A percentile compares a stretch with the other conserved stretches of the same genome.
These are phyloP conservation scores for Thereuonema tuberculata DNA, from an alignment of 1,140 invertebrate genomes.

Conservation along the genomic window DNA sequence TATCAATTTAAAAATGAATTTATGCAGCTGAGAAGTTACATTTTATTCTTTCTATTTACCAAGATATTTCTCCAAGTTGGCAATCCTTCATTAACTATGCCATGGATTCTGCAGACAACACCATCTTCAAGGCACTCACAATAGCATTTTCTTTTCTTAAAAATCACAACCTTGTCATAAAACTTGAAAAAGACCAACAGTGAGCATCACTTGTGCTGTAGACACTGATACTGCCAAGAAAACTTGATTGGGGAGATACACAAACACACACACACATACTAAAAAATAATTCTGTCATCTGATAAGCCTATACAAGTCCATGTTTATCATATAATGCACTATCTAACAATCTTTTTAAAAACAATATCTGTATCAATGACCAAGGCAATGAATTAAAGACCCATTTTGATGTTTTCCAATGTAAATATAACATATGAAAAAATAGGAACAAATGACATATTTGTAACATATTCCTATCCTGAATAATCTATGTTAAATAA, in stretches of 20 bases:
- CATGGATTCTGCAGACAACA: too few species aligned
- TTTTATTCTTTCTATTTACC: too few species aligned
- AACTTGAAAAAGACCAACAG: too few species aligned
- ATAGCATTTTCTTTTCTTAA: too few species aligned
- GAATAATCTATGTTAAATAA: conserved; percentile 53
- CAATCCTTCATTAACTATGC: too few species aligned
- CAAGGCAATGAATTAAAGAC: neutral
- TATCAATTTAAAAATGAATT: too few species aligned
- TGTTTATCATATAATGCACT: neutral
- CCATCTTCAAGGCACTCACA: too few species aligned
- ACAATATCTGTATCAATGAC: neutral
- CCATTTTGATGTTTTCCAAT: neutral
- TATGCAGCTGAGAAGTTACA: too few species aligned
- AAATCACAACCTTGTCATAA: too few species aligned
- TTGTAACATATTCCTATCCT: neutral
- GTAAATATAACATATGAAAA: neutral
- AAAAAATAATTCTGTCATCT: too few species aligned
- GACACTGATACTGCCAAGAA: neutral
- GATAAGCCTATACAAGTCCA: neutral
- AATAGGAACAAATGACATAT: neutral
- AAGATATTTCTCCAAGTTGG: too few species aligned
- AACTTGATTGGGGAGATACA: neutral
- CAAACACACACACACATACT: neutral
- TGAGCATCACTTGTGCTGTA: too few species aligned
- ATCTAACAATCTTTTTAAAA: neutral